phyloP scores from a whole-genome alignment of 2,797 vertebrate genomes.

The Hybognathus amarus region DNA sequence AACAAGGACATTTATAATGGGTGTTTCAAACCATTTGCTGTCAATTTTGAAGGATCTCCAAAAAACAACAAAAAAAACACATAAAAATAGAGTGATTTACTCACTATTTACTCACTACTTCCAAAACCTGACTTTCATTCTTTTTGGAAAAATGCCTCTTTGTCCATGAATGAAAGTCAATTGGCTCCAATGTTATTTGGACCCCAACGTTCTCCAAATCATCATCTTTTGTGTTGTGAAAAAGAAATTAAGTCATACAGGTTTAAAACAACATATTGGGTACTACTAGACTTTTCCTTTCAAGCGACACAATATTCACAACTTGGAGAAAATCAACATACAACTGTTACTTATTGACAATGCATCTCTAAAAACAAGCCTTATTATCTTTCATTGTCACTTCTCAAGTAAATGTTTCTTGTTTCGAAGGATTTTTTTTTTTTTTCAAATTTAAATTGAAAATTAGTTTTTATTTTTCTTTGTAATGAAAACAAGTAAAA shows the following conservation, averaged over 20 bases:
- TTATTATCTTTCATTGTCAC: neutral
- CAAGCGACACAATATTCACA: neutral
- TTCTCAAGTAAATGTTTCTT: neutral
- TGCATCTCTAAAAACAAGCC: neutral
- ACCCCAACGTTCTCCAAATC: neutral
- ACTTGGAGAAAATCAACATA: neutral
- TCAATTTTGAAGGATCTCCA: neutral
- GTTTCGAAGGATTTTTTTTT: neutral
- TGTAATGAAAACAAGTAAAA: neutral
- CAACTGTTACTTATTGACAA: neutral
- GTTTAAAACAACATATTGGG: neutral
- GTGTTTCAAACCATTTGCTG: neutral
- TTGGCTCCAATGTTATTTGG: neutral
- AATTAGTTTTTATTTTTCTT: neutral
- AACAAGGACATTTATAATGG: too few relatives aligned
- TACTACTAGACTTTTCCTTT: neutral
- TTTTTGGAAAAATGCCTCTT: neutral
- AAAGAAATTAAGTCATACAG: neutral
- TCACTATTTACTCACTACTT: too few relatives aligned
- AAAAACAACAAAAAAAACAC: too few relatives aligned
- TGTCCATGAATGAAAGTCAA: neutral
- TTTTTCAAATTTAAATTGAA: neutral
- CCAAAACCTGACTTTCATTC: too few relatives aligned
- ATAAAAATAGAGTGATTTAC: too few relatives aligned
- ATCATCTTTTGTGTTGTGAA: neutral